A percentile compares a stretch with the other conserved stretches of the same genome.
Evolutionary conservation across 2,113 vertebrate species (phyloP).

Genomic region (Erythrolamprus reginae): DNA sequence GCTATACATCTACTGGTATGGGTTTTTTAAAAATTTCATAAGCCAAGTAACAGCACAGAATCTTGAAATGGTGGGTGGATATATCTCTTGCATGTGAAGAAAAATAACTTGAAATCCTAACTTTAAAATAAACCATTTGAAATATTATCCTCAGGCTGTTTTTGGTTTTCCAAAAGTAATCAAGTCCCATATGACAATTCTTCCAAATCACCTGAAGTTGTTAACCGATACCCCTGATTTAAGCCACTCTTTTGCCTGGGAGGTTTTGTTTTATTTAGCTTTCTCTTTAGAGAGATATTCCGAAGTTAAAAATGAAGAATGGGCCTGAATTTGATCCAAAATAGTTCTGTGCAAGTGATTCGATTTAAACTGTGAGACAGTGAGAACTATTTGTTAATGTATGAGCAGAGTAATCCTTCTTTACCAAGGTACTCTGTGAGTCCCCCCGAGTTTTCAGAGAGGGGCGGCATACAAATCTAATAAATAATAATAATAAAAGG

Average conservation of each 20-base stretch:
- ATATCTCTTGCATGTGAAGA: not conserved
- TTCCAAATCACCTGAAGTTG: not conserved
- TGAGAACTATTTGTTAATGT: no score
- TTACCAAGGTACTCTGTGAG: no score
- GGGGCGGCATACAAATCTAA: no score
- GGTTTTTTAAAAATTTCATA: not conserved
- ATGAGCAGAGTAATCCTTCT: no score
- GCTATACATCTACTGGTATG: not conserved
- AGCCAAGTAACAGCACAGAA: not conserved
- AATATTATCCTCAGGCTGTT: not conserved
- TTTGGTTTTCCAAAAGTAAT: not conserved
- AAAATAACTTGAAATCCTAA: not conserved
- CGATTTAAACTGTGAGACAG: not conserved
- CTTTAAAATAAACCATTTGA: not conserved
- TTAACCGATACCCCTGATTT: not conserved
- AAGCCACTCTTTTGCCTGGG: not conserved
- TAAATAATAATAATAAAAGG: no score
- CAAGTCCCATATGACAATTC: not conserved
- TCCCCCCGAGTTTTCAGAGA: no score
- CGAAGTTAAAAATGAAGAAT: not conserved
- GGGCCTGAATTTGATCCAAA: not conserved
- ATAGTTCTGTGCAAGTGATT: not conserved
- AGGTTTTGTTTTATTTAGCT: not conserved
- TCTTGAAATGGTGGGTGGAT: not conserved
- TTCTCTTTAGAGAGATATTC: not conserved